Base-by-base conservation (phyloP, 2,113 vertebrate species). In the Phalacrocorax carbo region DNA sequence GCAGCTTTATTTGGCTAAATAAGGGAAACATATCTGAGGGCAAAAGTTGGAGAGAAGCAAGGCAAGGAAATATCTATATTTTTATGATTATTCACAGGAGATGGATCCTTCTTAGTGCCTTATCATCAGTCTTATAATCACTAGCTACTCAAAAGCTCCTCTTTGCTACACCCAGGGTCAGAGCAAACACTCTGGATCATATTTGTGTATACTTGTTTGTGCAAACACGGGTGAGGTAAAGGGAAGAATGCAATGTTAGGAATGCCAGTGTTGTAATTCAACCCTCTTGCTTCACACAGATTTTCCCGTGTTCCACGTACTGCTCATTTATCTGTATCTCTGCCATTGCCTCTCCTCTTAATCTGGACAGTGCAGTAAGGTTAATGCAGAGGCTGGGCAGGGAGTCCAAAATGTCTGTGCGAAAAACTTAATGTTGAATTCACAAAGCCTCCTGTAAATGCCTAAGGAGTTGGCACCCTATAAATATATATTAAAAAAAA, bases 401-500 rank as follows among this genome's bases (percentile, higher is more conserved):
- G 78, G 89, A 94, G 82, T 76, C 68, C 46, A 48, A 48, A 48
- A 20, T 6, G 40, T 62, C 83, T 48, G 55, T 32, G 51, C 36
- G 80, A 73, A 96, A 86, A 91, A 86, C 26, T 84, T 95, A 3
- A 6, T 70, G 80, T 93, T 81, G 84, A 96, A 97, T 97, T 96
- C 90, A 89, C 62, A 96, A 94, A 97, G 82, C 52, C 84, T 95
- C 76, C 78, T 95, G 64, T 93, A 96, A 96, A 96, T 97, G 84
- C 89, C 93, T 95, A 95, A 97, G 93, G 78, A 97, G 83, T 96
- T 95, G 96, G 40, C 72, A 94, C 46, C 86, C 81, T 97, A 91
- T 98, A 98, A 98, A 98, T 98, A 98, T 98, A 98, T 98, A 97
- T 38, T 38, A 98, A 98, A 95, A 90, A 98, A 97, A 97, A 95